Evolutionary conservation across 2,888 invertebrate species (phyloP), one percentile per base, ranked within the genome.

Genomic region (Clanis bilineata): DNA sequence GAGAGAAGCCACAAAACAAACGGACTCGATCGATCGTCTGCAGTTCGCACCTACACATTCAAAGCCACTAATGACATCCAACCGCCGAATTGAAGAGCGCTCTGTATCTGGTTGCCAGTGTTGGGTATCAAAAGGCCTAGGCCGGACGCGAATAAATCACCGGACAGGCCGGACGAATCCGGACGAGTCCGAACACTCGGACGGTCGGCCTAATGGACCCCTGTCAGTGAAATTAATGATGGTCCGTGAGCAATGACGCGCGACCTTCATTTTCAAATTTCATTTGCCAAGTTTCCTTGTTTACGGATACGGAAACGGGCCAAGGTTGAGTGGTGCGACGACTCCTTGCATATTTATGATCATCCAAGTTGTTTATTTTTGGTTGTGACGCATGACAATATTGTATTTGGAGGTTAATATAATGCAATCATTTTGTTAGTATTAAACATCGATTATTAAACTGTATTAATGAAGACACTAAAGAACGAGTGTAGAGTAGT

Each of bases 201-300:
- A 65, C 67, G 62, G 39, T 57, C 62, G 57, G 66, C 66, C 67
- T 72, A 73, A 73, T 69, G 71, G 65, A 72, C 72, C 72, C 67
- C 67, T 71, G 77, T 77, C 76, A 66, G 66, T 60, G 59, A 67
- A 71, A 74, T 75, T 73, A 76, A 76, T 75, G 77, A 76, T 73
- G 58, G 68, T 64, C 64, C 63, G 67, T 64, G 36, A 55, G 58
- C 66, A 65, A 56, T 56, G 57, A 57, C 38, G 59, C 63, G 59
- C 60, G 67, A 68, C 68, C 71, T 67, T 65, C 63, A 55, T 64
- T 62, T 60, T 62, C 61, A 59, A 60, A 65, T 62, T 62, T 60
- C 60, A 62, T 63, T 63, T 59, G 63, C 60, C 63, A 65, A 63
- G 59, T 56, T 64, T 61, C 60, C 25, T 41, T 59, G 61, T 60